Base-by-base conservation (phyloP, 2,888 invertebrate species). In the Theretra japonica region DNA sequence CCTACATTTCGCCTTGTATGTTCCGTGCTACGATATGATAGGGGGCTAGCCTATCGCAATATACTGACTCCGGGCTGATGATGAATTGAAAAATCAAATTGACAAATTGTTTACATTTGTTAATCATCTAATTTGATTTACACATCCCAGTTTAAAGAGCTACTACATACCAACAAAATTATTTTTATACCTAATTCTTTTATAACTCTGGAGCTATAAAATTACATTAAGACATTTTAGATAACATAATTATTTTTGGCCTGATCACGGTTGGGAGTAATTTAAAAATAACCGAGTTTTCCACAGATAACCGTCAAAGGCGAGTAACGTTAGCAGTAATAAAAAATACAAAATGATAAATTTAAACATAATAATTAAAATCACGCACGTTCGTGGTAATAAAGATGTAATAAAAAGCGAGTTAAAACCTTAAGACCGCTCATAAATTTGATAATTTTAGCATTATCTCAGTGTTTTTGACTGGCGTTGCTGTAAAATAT, bases 361-460 rank as follows among this genome's bases (percentile, higher is more conserved):
- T 17, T 59, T 28, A 33, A 65, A 65, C 65, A 65, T 65, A 65
- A 65, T 65, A 65, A 65, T 65, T 25, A 65, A n/a, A 65, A 65
- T n/a, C 7, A 48, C 15, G 21, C 65, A 48, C 48, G 23, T 21
- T 17, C 23, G 2, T 59, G 19, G 62, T 41, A 65, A 65, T 48
- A 65, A 65, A 62, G 41, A 33, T 41, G 62, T 62, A 41, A 65
- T 65, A 65, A 65, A 65, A 65, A 15, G 65, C 5, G 41, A 23
- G 65, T 65, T 53, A 65, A 65, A 25, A 65, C 48, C 65, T 21
- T 23, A 48, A 21, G 19, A 53, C 17, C 41, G 48, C 48, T 48
- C 65, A 41, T 41, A 41, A 65, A 48, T 23, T 65, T 48, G 41
- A 28, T 65, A 65, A 65, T 23, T 65, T 65, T 65, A 65, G 41